These are phyloP conservation scores for Tuberolachnus salignus DNA, from an alignment of 2,888 invertebrate species.

Conservation along the genomic window DNA sequence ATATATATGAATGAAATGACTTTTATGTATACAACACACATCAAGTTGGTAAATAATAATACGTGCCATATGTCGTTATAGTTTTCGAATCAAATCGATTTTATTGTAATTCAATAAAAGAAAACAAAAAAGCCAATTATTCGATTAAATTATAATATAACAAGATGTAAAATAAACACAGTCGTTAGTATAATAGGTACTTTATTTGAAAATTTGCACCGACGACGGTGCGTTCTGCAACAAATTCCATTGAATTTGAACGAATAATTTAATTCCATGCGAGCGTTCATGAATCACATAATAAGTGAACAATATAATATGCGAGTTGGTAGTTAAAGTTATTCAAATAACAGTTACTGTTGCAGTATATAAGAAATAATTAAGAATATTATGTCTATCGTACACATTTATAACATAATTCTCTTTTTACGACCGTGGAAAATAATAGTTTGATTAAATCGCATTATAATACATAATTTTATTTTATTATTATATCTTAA, in stretches of 20 bases:
- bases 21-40: neutral
- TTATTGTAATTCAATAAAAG: conserved; percentile 1
- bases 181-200: neutral
- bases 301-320: conserved; percentile 3
- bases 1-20: too few relatives aligned
- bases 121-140: conserved; percentile 4
- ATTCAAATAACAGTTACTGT: neutral
- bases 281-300: neutral
- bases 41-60: neutral
- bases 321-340: neutral
- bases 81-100: neutral
- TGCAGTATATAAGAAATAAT: neutral
- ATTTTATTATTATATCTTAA: too few relatives aligned
- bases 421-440: neutral
- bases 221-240: neutral
- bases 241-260: neutral
- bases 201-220: neutral
- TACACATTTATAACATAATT: too few relatives aligned
- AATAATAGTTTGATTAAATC: neutral
- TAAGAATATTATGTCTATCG: too few relatives aligned
- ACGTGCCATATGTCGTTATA: neutral
- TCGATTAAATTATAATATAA: conserved; percentile 3
- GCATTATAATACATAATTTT: neutral
- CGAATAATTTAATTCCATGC: neutral
- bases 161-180: conserved; percentile 1